These are phyloP conservation scores for Halcyon chelicuti DNA, from an alignment of 2,797 vertebrate species.

Conservation along the genomic window DNA sequence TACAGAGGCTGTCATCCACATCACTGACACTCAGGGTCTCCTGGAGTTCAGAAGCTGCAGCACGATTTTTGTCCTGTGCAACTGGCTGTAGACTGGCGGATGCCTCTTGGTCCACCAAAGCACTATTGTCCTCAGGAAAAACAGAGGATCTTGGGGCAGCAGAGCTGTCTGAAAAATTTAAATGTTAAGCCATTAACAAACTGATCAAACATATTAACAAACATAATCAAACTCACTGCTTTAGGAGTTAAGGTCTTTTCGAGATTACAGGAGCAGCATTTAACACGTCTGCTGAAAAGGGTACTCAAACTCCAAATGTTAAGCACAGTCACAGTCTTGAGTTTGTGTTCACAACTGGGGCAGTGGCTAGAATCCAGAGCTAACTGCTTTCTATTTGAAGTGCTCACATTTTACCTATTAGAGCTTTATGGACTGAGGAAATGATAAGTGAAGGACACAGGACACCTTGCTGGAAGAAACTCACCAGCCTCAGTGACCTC, in stretches of 20 bases:
- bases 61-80: not conserved
- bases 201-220: not conserved
- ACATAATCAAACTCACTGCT: not conserved
- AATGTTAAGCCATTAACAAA: not conserved
- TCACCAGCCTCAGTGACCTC: slow-evolving; percentile 48
- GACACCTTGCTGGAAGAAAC: not conserved
- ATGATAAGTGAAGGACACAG: not conserved
- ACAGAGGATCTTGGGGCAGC: not conserved
- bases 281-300: not conserved
- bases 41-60: not conserved
- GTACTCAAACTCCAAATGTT: not conserved
- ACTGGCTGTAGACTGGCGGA: not conserved
- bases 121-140: not conserved
- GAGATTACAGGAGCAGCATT: not conserved
- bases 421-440: not conserved
- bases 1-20: slow-evolving; percentile 64
- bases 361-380: not conserved
- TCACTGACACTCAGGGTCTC: not conserved
- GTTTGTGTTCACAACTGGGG: not conserved
- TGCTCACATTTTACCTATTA: not conserved
- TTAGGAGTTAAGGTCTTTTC: not conserved
- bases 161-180: slow-evolving; percentile 17
- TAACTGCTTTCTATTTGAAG: not conserved
- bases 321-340: not conserved
- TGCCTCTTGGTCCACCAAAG: not conserved